Evolutionary conservation across 2,888 invertebrate species (phyloP).

Genomic region (Entomobrya multifasciata): DNA sequence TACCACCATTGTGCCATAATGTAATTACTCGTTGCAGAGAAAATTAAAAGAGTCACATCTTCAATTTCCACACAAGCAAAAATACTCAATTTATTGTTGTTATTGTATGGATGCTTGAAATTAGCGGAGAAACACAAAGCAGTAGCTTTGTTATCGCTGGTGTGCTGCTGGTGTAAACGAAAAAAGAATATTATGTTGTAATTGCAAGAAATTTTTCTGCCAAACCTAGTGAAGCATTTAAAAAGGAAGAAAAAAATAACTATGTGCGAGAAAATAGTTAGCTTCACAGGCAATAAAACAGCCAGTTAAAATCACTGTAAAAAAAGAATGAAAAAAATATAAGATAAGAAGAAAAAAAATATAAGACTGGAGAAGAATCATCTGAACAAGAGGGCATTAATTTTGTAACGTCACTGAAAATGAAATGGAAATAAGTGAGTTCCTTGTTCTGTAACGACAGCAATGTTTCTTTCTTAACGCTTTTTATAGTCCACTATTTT

Average conservation of each 20-base stretch:
- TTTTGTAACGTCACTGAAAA: conserved; percentile 58
- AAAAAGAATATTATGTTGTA: not conserved
- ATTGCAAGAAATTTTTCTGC: conserved; percentile 13
- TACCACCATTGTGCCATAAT: not conserved
- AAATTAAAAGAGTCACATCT: no score
- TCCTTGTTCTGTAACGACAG: conserved; percentile 54
- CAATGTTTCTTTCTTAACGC: conserved; percentile 63
- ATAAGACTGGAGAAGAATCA: conserved; percentile 6
- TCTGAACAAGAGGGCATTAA: conserved; percentile 61
- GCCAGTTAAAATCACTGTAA: conserved; percentile 41
- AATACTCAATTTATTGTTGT: not conserved
- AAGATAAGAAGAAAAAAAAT: not conserved
- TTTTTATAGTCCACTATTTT: conserved; percentile 41
- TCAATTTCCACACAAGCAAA: not conserved
- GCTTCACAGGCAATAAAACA: conserved; percentile 6
- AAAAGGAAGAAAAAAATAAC: not conserved
- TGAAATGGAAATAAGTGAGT: conserved; percentile 60
- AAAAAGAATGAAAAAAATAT: not conserved
- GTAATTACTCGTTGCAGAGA: not conserved
- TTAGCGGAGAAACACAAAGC: no score
- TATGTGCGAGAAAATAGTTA: conserved; percentile 6
- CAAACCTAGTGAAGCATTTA: conserved; percentile 24
- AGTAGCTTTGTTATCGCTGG: not conserved
- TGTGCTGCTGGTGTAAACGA: not conserved
- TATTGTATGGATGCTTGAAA: not conserved